phyloP scores from a whole-genome alignment of 2,113 vertebrate genomes.

The Actenoides lindsayi region DNA sequence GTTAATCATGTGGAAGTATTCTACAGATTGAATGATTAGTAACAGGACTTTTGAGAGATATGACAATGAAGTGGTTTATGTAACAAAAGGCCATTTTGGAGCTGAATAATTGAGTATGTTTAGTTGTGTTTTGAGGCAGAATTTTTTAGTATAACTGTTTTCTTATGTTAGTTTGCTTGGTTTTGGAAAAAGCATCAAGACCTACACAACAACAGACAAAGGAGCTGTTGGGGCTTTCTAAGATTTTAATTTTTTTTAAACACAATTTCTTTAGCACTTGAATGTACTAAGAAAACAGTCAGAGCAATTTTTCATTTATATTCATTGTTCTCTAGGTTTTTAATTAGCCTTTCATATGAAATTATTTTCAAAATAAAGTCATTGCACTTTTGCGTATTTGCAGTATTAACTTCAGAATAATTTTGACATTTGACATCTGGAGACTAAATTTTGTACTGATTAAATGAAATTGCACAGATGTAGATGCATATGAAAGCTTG shows the following conservation, averaged over 20 bases:
- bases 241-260: not conserved
- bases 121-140: not conserved
- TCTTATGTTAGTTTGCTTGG: not conserved
- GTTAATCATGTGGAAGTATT: not conserved
- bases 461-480: not conserved
- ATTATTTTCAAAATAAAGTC: slow-evolving; percentile 1
- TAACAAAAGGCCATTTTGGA: not conserved
- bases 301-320: not conserved
- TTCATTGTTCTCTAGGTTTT: not conserved
- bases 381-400: not conserved
- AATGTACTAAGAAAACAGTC: not conserved
- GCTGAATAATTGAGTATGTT: not conserved
- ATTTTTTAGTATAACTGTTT: not conserved
- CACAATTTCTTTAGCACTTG: not conserved
- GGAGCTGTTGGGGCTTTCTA: not conserved
- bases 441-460: not conserved
- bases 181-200: not conserved
- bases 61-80: not conserved
- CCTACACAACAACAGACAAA: not conserved
- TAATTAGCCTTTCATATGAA: not conserved
- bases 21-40: not conserved
- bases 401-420: not conserved
- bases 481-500: not conserved
- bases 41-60: not conserved
- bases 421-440: slow-evolving; percentile 1